Conservation (phyloP, 2,113 vertebrate species). For the Turdus rufiventris region DNA sequence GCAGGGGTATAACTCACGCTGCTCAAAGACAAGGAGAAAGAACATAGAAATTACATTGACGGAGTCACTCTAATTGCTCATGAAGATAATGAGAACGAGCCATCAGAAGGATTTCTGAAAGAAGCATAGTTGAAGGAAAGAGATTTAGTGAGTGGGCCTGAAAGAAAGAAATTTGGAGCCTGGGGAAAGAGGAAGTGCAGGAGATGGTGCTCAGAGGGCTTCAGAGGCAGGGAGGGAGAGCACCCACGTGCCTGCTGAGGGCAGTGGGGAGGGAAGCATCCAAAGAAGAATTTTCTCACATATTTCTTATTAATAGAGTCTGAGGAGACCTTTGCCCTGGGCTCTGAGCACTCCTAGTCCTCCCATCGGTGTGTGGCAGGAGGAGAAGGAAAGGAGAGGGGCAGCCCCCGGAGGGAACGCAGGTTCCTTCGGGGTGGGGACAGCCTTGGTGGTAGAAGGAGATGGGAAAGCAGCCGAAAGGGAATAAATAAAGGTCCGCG, state of each 20-base stretch:
- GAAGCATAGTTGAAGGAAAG: not conserved
- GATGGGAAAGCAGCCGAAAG: not conserved
- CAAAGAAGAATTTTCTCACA: not conserved
- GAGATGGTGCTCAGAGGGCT: not conserved
- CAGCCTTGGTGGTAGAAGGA: not conserved
- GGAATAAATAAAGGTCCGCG: not conserved
- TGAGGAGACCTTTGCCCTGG: accelerated
- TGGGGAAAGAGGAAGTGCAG: not conserved
- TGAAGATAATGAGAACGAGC: slow-evolving; percentile 20
- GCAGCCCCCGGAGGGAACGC: accelerated
- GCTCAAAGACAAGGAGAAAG: not conserved
- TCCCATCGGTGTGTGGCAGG: accelerated
- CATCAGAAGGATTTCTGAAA: slow-evolving; percentile 3
- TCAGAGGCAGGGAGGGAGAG: not conserved
- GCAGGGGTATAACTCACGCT: not conserved
- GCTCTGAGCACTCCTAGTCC: not conserved
- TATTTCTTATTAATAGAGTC: not conserved
- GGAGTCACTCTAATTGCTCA: not conserved
- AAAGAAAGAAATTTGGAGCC: not conserved
- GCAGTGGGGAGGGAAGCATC: not conserved
- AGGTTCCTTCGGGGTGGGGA: accelerated
- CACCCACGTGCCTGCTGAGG: accelerated
- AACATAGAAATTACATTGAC: not conserved
- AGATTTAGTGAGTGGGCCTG: not conserved
- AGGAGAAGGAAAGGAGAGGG: not conserved